Base-by-base conservation (phyloP, 2,797 vertebrate species). In the Acanthiza pusilla region DNA sequence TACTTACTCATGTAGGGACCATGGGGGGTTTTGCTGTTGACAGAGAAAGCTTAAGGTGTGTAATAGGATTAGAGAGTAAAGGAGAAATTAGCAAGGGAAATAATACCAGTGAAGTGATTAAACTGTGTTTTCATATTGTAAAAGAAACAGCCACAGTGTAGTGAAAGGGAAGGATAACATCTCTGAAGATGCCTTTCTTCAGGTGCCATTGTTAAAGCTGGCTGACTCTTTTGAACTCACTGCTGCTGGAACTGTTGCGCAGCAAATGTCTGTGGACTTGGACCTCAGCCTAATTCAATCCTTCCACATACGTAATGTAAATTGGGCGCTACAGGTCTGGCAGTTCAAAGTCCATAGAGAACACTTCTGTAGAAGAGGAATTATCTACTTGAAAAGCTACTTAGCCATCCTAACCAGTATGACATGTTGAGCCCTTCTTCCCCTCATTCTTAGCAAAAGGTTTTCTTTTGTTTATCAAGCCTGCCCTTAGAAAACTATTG, bases 281-380 rank as follows among this genome's bases (percentile, higher is more conserved):
- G 25, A 65, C 40, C 12, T 79, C 48, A 32, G 30, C 21, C 32
- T 63, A 1, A 2, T 51, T 74, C 58, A 13, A 61, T 75, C 50
- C 17, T 13, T 6, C 9, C 48, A 21, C 23, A 7, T 47, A 3
- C 1, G 1, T 40, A 40, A 0, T 14, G 5, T 13, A n/a, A 70
- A 29, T 25, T 47, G 30, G 25, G n/a, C 26, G 11, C 22, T n/a
- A 2, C 22, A 30, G 51, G 16, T 9, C 2, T 68, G 47, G 75
- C 48, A 55, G 16, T 29, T 66, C 43, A 17, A 17, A 61, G 16
- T 23, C 27, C 8, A 0, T 12, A 45, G 57, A 71, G 22, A 58
- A 11, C 10, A 5, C 27, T 14, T 50, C 43, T 66, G 4, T 3
- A 27, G 43, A 70, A 65, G 21, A 47, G 38, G 16, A 74, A 5